Conservation (phyloP, 1,140 invertebrate genomes). For the Caenorhabditis tropicalis region DNA sequence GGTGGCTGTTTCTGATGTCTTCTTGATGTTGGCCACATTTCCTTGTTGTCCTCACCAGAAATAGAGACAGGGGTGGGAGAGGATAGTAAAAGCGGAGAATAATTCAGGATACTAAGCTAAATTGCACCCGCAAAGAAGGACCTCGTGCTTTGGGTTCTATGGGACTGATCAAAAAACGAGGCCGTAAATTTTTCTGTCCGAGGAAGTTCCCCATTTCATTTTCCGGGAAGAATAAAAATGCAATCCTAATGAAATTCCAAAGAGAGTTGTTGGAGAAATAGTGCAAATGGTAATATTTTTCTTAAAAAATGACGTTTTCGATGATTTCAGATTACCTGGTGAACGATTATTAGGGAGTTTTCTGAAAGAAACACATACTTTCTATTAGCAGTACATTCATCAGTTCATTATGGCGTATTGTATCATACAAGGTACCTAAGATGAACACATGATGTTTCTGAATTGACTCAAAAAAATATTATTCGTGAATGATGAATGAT, state of each 20-base stretch:
- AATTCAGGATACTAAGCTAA: conserved; percentile 20
- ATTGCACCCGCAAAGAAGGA: neutral
- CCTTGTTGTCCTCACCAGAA: conserved; percentile 16
- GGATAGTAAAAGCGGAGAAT: conserved; percentile 5
- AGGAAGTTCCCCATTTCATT: neutral
- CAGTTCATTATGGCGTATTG: neutral
- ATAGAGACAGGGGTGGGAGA: neutral
- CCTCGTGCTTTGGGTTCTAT: neutral
- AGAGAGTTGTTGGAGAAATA: neutral
- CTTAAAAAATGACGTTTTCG: too few relatives aligned
- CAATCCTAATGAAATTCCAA: neutral
- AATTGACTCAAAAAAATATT: neutral
- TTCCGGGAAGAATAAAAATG: neutral
- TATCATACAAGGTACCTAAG: neutral
- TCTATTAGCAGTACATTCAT: neutral
- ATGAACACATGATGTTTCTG: neutral
- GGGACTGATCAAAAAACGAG: conserved; percentile 32
- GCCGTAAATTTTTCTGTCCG: neutral
- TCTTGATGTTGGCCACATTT: conserved; percentile 24
- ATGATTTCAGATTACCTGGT: too few relatives aligned
- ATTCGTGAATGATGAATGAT: neutral
- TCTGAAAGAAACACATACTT: too few relatives aligned
- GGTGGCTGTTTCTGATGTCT: conserved; percentile 9
- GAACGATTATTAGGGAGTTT: too few relatives aligned
- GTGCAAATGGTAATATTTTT: too few relatives aligned